A percentile compares a stretch with the other conserved stretches of the same genome.
phyloP scores from a whole-genome alignment of 2,888 invertebrate genomes.

The Torymus auratus region DNA sequence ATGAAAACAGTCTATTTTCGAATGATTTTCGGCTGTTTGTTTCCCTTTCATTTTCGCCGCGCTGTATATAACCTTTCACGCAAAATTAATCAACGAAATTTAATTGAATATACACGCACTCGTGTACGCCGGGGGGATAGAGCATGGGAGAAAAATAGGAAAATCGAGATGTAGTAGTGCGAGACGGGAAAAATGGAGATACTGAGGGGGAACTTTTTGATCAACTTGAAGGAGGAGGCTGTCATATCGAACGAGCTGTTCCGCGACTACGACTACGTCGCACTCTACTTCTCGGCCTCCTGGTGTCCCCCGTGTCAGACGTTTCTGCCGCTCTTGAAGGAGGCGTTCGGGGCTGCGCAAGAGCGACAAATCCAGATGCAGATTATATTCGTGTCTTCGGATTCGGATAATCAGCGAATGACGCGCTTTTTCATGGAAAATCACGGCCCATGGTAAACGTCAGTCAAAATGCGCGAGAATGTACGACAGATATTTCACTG shows the following conservation, averaged over 20 bases:
- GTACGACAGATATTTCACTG: neutral
- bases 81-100: neutral
- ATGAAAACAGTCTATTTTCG: slow-evolving; percentile 36
- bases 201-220: slow-evolving; percentile 61
- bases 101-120: too few species aligned
- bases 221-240: slow-evolving; percentile 60
- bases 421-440: slow-evolving; percentile 58
- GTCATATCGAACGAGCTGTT: slow-evolving; percentile 62
- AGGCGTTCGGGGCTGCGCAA: slow-evolving; percentile 55
- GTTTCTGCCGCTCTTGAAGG: slow-evolving; percentile 61
- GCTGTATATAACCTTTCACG: neutral
- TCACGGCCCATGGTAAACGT: slow-evolving; percentile 64
- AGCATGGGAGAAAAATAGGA: neutral
- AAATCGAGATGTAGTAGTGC: neutral
- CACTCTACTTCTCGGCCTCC: slow-evolving; percentile 65
- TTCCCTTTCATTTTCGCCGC: neutral
- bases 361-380: slow-evolving; percentile 57
- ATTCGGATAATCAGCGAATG: slow-evolving; percentile 61
- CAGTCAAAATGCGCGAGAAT: neutral
- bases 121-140: too few species aligned
- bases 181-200: slow-evolving; percentile 60
- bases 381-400: slow-evolving; percentile 64
- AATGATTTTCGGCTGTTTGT: slow-evolving; percentile 28
- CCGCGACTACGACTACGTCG: slow-evolving; percentile 60
- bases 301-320: slow-evolving; percentile 65